phyloP scores from a whole-genome alignment of 1,140 invertebrate species.

The Papilio dardanus region DNA sequence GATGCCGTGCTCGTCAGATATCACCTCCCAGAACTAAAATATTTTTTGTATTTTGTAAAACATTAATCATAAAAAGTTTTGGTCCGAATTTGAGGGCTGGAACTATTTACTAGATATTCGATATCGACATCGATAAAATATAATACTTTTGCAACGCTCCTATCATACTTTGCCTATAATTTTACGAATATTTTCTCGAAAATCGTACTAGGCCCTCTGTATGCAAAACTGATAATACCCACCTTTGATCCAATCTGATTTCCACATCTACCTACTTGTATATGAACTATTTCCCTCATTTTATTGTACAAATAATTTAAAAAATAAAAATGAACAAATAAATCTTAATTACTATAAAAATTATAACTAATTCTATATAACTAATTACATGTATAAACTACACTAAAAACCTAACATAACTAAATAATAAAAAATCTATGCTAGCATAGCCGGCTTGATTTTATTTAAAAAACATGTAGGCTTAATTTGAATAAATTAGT shows the following conservation, averaged over 20 bases:
- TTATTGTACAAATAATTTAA: slow-evolving; percentile 51
- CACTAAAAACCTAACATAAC: slow-evolving; percentile 29
- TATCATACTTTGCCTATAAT: too few relatives aligned
- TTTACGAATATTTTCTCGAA: too few relatives aligned
- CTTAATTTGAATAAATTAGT: not conserved
- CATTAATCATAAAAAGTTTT: not conserved
- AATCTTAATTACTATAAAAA: slow-evolving; percentile 37
- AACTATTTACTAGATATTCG: not conserved
- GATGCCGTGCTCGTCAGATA: slow-evolving; percentile 95
- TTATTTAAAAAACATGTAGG: not conserved
- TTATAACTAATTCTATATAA: slow-evolving; percentile 43
- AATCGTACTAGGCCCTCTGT: too few relatives aligned
- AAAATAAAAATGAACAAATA: slow-evolving; percentile 56
- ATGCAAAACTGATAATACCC: not conserved
- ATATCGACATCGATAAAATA: too few relatives aligned
- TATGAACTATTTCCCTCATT: slow-evolving; percentile 88
- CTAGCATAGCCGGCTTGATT: slow-evolving; percentile 7
- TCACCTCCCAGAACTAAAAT: slow-evolving; percentile 80
- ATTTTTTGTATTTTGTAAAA: not conserved
- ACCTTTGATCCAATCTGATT: slow-evolving; percentile 91
- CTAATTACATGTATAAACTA: slow-evolving; percentile 42
- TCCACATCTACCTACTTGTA: slow-evolving; percentile 89
- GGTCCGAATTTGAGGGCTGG: not conserved
- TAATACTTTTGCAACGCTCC: too few relatives aligned
- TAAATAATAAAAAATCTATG: too few relatives aligned